Evolutionary conservation across 1,140 invertebrate species (phyloP), one percentile per base, ranked within the genome.

Genomic region (Palaemon carinicauda): DNA sequence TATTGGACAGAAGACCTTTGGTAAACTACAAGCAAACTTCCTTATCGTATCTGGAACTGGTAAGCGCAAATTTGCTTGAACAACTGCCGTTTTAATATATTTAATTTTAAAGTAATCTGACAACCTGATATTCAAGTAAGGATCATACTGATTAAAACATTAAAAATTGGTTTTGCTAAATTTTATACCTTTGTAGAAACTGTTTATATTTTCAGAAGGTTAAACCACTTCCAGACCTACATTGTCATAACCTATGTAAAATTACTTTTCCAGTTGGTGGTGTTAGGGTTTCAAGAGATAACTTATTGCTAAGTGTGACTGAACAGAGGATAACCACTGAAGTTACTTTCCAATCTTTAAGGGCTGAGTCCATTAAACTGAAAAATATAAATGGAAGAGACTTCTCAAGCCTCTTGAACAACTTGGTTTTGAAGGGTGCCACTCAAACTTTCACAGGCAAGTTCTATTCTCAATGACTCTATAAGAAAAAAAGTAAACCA

Each of bases 11-110:
- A 75, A 75, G 71, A 24, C 71, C 3, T 83, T 83, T 51, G 53
- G 53, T 3, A 19, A 73, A 14, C 3, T 83, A 0, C 71, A 41
- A 19, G 53, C 74, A 7, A 75, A 83, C 24, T 41, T 29, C 17
- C 17, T 83, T 19, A 5, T 17, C 1, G 73, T 77, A 17, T 83
- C 81, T 24, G 81, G 73, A 9, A 77, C 73, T 54, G 53, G 81
- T 83, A 51, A 83, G 81, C 10, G 1, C n/a, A n/a, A n/a, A n/a
- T 12, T 53, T 24, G 4, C 41, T 77, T 50, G 31, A 31, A n/a
- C 17, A 50, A 33, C 1, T 77, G n/a, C n/a, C n/a, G n/a, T n/a
- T n/a, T n/a, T n/a, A n/a, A n/a, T n/a, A n/a, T n/a, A n/a, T n/a
- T n/a, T n/a, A n/a, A n/a, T n/a, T n/a, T n/a, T n/a, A n/a, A n/a